These are phyloP conservation scores for Corythoichthys intestinalis DNA, from an alignment of 2,113 vertebrate genomes.

Conservation along the genomic window DNA sequence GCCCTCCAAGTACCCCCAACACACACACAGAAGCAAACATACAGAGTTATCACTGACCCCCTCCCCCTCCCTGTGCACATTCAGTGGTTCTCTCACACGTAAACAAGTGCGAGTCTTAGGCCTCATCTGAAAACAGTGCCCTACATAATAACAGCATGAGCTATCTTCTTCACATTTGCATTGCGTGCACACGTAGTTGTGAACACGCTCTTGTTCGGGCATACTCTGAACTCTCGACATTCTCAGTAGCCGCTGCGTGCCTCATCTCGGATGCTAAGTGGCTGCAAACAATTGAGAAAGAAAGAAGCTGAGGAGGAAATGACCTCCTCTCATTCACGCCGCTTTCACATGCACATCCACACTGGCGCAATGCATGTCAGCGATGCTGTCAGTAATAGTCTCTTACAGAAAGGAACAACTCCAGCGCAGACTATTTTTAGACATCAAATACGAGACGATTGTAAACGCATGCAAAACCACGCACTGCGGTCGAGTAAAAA, in stretches of 20 bases:
- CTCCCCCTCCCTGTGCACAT: slow-evolving; percentile 44
- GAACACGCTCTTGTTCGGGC: slow-evolving; percentile 5
- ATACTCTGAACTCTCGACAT: slow-evolving; percentile 11
- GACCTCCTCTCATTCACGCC: no score
- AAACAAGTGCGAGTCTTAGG: slow-evolving; percentile 74
- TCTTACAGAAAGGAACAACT: slow-evolving; percentile 13
- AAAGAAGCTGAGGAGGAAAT: slow-evolving; percentile 11
- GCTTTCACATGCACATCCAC: slow-evolving; percentile 10
- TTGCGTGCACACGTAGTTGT: slow-evolving; percentile 11
- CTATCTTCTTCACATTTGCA: slow-evolving; percentile 40
- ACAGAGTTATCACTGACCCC: slow-evolving; percentile 38
- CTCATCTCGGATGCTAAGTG: slow-evolving; percentile 10
- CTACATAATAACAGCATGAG: slow-evolving; percentile 64
- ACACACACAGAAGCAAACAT: slow-evolving; percentile 39
- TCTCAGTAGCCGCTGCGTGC: slow-evolving; percentile 6
- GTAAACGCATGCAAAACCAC: slow-evolving; percentile 13
- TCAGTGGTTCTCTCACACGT: slow-evolving; percentile 57
- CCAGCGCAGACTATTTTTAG: slow-evolving; percentile 25
- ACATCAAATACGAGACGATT: slow-evolving; percentile 21
- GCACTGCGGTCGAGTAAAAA: slow-evolving; percentile 32
- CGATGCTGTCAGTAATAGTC: slow-evolving; percentile 2
- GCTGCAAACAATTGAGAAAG: slow-evolving; percentile 8
- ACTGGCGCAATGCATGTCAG: slow-evolving; percentile 3
- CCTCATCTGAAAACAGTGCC: slow-evolving; percentile 71
- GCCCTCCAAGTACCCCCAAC: slow-evolving; percentile 47